Conservation (phyloP, 2,797 vertebrate genomes). For the Cygnus olor region DNA sequence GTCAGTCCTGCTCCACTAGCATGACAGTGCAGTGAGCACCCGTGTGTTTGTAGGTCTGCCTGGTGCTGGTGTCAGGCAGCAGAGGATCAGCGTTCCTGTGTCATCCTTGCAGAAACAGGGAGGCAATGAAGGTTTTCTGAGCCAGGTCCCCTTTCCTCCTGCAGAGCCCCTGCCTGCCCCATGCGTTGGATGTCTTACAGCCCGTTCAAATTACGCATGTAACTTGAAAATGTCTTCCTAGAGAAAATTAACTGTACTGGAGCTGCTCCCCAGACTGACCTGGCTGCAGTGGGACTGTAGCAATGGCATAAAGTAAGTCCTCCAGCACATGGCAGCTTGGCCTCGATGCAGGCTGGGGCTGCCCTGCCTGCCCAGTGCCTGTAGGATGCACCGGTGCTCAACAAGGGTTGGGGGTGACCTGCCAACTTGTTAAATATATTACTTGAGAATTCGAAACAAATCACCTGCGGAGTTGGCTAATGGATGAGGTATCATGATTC, state of each 20-base stretch:
- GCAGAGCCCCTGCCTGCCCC: neutral
- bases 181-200: rapidly evolving
- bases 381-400: neutral
- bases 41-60: neutral
- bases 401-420: neutral
- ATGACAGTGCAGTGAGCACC: neutral
- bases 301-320: neutral
- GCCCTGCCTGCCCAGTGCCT: neutral
- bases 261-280: neutral
- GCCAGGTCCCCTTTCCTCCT: neutral
- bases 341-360: neutral
- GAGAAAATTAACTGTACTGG: neutral
- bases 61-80: neutral
- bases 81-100: neutral
- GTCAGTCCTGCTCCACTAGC: neutral
- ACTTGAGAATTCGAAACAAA: neutral
- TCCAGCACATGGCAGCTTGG: neutral
- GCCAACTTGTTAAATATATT: neutral
- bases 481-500: constrained; percentile 11
- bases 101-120: neutral
- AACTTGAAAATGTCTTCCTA: neutral
- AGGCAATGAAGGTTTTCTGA: neutral
- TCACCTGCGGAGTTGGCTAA: neutral
- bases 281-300: neutral
- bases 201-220: neutral